phyloP scores from a whole-genome alignment of 2,797 vertebrate species.

The Sebastes trivittatus region DNA sequence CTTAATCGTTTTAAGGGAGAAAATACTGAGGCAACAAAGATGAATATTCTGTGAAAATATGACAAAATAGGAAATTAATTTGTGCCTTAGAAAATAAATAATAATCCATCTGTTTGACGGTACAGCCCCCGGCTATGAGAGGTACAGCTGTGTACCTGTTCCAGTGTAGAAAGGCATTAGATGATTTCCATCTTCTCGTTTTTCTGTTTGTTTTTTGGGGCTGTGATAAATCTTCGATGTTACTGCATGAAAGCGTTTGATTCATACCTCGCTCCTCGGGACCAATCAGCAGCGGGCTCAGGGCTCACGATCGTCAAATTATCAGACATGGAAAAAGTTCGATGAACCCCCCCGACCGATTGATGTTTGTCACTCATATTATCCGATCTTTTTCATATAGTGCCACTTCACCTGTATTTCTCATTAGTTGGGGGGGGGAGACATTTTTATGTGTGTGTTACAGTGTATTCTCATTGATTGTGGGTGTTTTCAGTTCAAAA shows the following conservation, averaged over 20 bases:
- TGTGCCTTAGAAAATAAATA: constrained; percentile 78
- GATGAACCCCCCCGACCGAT: constrained; percentile 1
- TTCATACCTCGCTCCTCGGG: constrained; percentile 54
- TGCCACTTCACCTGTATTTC: constrained; percentile 26
- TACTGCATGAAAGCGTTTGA: constrained; percentile 57
- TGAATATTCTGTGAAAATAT: constrained; percentile 7
- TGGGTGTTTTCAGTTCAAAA: constrained; percentile 29
- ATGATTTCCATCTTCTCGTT: neutral
- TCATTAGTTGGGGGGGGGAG: neutral
- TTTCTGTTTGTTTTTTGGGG: constrained; percentile 8
- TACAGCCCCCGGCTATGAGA: neutral
- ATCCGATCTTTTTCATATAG: constrained; percentile 18
- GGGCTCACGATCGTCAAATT: constrained; percentile 6
- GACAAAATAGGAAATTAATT: constrained; percentile 50
- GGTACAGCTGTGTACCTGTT: neutral
- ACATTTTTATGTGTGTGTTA: constrained; percentile 20
- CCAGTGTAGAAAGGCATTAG: neutral
- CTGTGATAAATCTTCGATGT: constrained; percentile 29
- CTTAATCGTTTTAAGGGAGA: constrained; percentile 17
- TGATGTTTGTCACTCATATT: constrained; percentile 14
- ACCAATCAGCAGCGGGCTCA: constrained; percentile 61
- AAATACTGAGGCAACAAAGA: constrained; percentile 21
- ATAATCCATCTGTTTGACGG: constrained; percentile 17
- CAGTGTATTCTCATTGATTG: constrained; percentile 30
- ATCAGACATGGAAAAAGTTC: constrained; percentile 2